phyloP scores from a whole-genome alignment of 2,888 invertebrate species.

The Melinaea menophilus region DNA sequence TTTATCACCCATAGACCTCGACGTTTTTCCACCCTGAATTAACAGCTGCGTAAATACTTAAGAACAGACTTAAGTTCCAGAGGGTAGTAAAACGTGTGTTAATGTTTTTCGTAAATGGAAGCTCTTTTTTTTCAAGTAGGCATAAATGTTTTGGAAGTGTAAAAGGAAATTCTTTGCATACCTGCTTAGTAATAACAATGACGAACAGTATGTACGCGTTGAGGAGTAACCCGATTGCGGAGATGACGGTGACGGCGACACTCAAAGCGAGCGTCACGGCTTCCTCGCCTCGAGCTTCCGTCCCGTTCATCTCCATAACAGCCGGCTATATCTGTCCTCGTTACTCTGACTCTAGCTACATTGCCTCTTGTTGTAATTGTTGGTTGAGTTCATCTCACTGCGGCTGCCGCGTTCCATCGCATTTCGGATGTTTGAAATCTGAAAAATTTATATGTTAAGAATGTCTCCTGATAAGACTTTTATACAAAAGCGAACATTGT shows the following conservation, averaged over 20 bases:
- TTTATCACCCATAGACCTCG: neutral
- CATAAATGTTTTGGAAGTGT: neutral
- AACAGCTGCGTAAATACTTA: constrained; percentile 1
- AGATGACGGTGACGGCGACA: constrained; percentile 83
- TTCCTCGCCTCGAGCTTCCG: constrained; percentile 64
- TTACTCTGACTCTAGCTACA: constrained; percentile 46
- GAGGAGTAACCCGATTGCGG: constrained; percentile 83
- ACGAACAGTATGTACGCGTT: constrained; percentile 86
- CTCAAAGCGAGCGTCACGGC: constrained; percentile 82
- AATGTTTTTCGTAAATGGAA: constrained; percentile 2
- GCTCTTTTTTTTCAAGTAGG: too few relatives aligned
- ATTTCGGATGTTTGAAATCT: constrained; percentile 52
- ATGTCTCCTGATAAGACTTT: too few relatives aligned
- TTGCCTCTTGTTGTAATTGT: constrained; percentile 30
- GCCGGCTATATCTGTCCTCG: constrained; percentile 44
- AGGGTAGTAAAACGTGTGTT: neutral
- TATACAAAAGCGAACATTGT: too few relatives aligned
- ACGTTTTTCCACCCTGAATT: neutral
- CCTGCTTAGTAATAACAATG: constrained; percentile 85
- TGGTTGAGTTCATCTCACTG: constrained; percentile 61
- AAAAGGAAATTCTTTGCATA: constrained; percentile 37
- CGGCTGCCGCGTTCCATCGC: constrained; percentile 69
- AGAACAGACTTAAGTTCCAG: constrained; percentile 2
- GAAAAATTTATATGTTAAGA: constrained; percentile 30
- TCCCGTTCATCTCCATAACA: constrained; percentile 69